These are phyloP conservation scores for Caenorhabditis brenneri DNA, from an alignment of 1,140 invertebrate genomes.

Conservation along the genomic window DNA sequence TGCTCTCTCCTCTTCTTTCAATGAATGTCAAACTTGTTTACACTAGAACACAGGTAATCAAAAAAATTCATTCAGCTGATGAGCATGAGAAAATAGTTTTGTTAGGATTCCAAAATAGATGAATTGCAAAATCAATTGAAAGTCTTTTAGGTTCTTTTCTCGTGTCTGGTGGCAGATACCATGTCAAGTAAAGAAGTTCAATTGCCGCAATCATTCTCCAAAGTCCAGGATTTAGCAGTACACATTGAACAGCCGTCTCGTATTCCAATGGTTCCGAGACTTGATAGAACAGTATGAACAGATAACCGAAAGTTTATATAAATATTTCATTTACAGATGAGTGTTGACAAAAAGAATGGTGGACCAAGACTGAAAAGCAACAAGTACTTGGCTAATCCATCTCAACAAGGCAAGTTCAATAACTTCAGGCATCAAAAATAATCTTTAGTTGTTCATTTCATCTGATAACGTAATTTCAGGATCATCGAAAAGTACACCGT, in stretches of 20 bases:
- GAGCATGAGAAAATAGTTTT: too few species aligned
- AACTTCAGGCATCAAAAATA: neutral
- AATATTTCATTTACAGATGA: slow-evolving; percentile 10
- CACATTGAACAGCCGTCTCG: slow-evolving; percentile 42
- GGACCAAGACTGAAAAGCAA: slow-evolving; percentile 35
- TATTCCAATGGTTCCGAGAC: slow-evolving; percentile 42
- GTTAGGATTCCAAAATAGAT: too few species aligned
- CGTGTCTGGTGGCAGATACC: slow-evolving; percentile 36
- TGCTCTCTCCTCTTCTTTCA: slow-evolving; percentile 43
- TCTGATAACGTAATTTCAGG: neutral
- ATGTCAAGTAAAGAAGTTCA: slow-evolving; percentile 43
- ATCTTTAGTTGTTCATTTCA: neutral
- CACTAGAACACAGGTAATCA: slow-evolving; percentile 40
- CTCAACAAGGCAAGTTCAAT: neutral
- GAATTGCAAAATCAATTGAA: neutral
- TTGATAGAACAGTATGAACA: slow-evolving; percentile 43
- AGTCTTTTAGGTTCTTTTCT: slow-evolving; percentile 34
- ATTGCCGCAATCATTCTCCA: neutral
- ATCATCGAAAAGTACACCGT: slow-evolving; percentile 31
- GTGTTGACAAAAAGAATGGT: slow-evolving; percentile 25
- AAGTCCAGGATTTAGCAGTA: slow-evolving; percentile 27
- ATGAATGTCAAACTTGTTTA: slow-evolving; percentile 36
- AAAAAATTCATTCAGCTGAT: neutral
- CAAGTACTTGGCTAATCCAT: slow-evolving; percentile 43
- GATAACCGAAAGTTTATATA: neutral